A percentile compares a stretch with the other conserved stretches of the same genome.
phyloP scores from a whole-genome alignment of 2,797 vertebrate genomes.

The Darevskia mixta region DNA sequence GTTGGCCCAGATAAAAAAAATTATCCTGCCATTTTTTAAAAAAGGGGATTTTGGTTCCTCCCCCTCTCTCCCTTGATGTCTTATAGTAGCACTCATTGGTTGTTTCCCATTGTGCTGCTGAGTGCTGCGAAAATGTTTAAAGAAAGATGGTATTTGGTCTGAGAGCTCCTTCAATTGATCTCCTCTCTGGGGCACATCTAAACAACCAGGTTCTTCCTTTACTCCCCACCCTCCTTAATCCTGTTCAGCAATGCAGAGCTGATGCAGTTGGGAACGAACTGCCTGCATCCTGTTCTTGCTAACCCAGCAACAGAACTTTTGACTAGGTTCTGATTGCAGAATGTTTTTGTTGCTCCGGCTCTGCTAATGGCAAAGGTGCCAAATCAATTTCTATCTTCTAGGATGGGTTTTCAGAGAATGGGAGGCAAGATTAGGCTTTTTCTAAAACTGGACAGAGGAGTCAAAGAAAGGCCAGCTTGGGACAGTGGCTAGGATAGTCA shows the following conservation, averaged over 20 bases:
- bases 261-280: neutral
- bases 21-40: neutral
- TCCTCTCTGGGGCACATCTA: conserved; percentile 3
- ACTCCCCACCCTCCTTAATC: neutral
- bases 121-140: neutral
- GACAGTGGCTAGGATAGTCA: neutral
- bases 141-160: neutral
- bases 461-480: neutral
- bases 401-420: neutral
- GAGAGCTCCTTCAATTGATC: conserved; percentile 1
- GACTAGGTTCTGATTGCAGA: conserved; percentile 1
- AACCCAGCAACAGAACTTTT: neutral
- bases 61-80: neutral
- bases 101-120: neutral
- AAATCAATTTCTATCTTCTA: conserved; percentile 1
- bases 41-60: neutral
- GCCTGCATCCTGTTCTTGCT: neutral
- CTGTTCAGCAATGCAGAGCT: neutral
- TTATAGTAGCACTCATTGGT: neutral
- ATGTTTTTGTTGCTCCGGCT: neutral
- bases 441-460: neutral
- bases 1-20: neutral
- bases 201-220: neutral
- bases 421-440: neutral
- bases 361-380: neutral